phyloP scores from a whole-genome alignment of 2,888 invertebrate genomes.

The Parochlus steinenii region DNA sequence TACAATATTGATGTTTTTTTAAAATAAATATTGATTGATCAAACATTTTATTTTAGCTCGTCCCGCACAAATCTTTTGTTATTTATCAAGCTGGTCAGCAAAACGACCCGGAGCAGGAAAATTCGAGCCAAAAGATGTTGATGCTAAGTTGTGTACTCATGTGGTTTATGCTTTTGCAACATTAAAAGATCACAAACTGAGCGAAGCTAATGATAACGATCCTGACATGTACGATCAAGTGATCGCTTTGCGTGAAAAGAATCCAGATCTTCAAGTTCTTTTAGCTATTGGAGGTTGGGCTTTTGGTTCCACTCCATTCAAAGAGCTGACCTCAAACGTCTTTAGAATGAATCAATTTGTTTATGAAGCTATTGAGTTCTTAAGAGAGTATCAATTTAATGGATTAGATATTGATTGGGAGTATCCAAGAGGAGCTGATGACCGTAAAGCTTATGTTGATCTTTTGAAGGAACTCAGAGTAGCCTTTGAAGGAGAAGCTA shows the following conservation, averaged over 20 bases:
- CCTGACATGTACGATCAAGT: slow-evolving; percentile 74
- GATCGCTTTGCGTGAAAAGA: slow-evolving; percentile 69
- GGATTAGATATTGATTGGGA: slow-evolving; percentile 91
- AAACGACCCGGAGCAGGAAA: slow-evolving; percentile 78
- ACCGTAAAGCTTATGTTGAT: slow-evolving; percentile 67
- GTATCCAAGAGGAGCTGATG: slow-evolving; percentile 79
- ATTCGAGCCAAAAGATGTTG: slow-evolving; percentile 78
- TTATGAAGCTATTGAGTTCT: slow-evolving; percentile 84
- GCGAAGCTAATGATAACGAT: slow-evolving; percentile 66
- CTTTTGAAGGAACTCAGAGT: slow-evolving; percentile 68
- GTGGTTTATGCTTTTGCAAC: slow-evolving; percentile 91
- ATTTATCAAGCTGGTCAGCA: slow-evolving; percentile 91
- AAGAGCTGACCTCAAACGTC: slow-evolving; percentile 77
- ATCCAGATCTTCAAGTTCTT: slow-evolving; percentile 57
- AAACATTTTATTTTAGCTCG: slow-evolving; percentile 41
- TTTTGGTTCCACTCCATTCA: slow-evolving; percentile 88
- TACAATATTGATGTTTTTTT: background rate
- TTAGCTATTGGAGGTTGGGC: slow-evolving; percentile 92
- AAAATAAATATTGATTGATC: background rate
- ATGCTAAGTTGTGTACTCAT: slow-evolving; percentile 81
- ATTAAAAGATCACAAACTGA: slow-evolving; percentile 65
- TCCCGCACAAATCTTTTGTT: slow-evolving; percentile 80
- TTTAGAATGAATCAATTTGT: slow-evolving; percentile 93
- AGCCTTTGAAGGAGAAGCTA: slow-evolving; percentile 85
- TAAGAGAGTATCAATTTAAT: slow-evolving; percentile 80